Percentiles rank a stretch among this genome's conserved stretches.
Conservation (phyloP, 2,888 invertebrate genomes). For the Pachliopta kotzebuea region DNA sequence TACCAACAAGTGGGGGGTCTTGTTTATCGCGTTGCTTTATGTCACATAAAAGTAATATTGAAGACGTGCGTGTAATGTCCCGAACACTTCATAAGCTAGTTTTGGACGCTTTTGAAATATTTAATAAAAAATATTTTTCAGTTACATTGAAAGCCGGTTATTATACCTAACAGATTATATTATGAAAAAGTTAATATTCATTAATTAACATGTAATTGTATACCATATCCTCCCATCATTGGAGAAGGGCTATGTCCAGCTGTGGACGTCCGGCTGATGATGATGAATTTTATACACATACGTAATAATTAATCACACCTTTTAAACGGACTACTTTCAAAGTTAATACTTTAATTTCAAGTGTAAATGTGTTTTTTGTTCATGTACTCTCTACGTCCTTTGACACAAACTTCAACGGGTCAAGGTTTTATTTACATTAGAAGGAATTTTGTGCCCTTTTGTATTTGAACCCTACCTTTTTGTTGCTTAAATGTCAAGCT, state of each 20-base stretch:
- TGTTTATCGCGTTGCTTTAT: background rate
- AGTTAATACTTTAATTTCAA: background rate
- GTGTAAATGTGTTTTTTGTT: background rate
- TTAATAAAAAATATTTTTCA: background rate
- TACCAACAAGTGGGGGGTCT: background rate
- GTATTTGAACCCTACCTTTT: background rate
- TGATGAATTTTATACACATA: too few relatives aligned
- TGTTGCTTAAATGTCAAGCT: background rate
- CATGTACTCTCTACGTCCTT: conserved; percentile 5
- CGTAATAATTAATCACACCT: background rate
- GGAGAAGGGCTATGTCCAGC: too few relatives aligned
- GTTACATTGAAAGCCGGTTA: background rate
- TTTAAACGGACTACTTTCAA: background rate
- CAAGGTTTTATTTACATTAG: conserved; percentile 21
- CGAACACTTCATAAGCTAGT: background rate
- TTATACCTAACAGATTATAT: background rate
- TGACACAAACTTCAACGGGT: conserved; percentile 19
- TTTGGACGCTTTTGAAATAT: background rate
- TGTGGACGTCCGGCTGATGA: too few relatives aligned
- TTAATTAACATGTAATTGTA: too few relatives aligned
- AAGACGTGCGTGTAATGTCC: background rate
- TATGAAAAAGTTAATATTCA: too few relatives aligned
- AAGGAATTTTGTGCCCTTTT: conserved; percentile 17
- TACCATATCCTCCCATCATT: too few relatives aligned
- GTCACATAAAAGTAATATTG: background rate